These are phyloP conservation scores for Amblyjoppa proteus DNA, from an alignment of 2,888 invertebrate species.

Conservation along the genomic window DNA sequence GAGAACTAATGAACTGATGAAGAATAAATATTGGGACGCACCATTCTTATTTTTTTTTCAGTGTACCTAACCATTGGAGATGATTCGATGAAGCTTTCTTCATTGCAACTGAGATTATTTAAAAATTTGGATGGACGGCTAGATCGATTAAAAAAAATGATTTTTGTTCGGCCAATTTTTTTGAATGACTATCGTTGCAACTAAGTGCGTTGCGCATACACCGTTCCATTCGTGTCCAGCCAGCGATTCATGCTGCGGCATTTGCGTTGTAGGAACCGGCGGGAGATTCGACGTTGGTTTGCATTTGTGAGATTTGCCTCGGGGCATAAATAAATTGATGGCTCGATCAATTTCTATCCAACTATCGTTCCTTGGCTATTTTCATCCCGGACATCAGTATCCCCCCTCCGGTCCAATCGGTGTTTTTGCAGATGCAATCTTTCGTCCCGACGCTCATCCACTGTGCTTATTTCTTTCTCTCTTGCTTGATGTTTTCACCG, in stretches of 20 bases:
- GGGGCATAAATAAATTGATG: constrained; percentile 27
- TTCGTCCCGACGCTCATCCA: constrained; percentile 9
- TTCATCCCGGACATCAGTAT: background rate
- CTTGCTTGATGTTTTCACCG: constrained; percentile 49
- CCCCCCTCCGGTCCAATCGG: constrained; percentile 59
- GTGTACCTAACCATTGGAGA: background rate
- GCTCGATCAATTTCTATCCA: constrained; percentile 30
- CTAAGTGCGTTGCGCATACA: background rate
- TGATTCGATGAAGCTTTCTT: background rate
- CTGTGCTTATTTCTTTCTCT: constrained; percentile 46
- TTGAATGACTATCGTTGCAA: background rate
- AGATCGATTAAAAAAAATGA: background rate
- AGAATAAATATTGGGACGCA: too few species aligned
- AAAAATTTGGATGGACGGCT: background rate
- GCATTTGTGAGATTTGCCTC: background rate
- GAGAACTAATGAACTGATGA: too few species aligned
- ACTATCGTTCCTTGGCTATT: constrained; percentile 8
- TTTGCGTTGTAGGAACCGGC: background rate
- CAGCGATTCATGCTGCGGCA: background rate
- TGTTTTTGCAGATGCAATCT: constrained; percentile 69
- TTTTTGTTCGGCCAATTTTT: background rate
- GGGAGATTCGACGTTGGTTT: background rate
- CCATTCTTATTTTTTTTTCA: background rate
- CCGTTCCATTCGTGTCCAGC: background rate
- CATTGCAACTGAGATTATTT: background rate